Evolutionary conservation across 2,113 vertebrate species (phyloP).

Genomic region (Rutilus rutilus): DNA sequence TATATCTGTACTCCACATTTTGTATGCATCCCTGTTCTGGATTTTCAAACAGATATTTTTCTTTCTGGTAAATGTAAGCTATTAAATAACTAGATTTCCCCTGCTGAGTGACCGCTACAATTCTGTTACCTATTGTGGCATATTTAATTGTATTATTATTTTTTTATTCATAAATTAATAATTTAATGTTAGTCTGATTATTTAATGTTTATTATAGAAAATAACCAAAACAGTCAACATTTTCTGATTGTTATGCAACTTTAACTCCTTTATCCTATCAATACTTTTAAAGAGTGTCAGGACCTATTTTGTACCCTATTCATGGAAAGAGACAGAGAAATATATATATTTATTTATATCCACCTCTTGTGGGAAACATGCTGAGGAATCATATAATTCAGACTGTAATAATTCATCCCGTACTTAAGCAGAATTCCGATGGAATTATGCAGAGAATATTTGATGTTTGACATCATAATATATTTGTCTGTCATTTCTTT

Average conservation of each 20-base stretch:
- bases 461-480: conserved; percentile 65
- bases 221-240: not conserved
- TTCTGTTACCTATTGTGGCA: not conserved
- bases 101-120: not conserved
- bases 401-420: conserved; percentile 41
- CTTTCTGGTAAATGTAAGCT: not conserved
- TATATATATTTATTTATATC: no score
- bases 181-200: not conserved
- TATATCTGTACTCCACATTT: not conserved
- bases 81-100: not conserved
- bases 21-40: not conserved
- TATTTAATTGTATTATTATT: not conserved
- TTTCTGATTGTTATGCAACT: not conserved
- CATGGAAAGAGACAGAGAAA: not conserved
- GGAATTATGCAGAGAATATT: conserved; percentile 61
- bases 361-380: conserved; percentile 15
- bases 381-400: conserved; percentile 51
- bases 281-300: not conserved
- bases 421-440: conserved; percentile 58
- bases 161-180: not conserved
- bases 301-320: conserved; percentile 1
- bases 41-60: not conserved
- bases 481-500: conserved; percentile 68
- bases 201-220: not conserved
- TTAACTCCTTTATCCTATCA: not conserved